Percentiles rank a stretch among this genome's conserved stretches.
Evolutionary conservation across 64 coral and sea anemone genomes (phyloP).

Genomic region (Orbicella faveolata): DNA sequence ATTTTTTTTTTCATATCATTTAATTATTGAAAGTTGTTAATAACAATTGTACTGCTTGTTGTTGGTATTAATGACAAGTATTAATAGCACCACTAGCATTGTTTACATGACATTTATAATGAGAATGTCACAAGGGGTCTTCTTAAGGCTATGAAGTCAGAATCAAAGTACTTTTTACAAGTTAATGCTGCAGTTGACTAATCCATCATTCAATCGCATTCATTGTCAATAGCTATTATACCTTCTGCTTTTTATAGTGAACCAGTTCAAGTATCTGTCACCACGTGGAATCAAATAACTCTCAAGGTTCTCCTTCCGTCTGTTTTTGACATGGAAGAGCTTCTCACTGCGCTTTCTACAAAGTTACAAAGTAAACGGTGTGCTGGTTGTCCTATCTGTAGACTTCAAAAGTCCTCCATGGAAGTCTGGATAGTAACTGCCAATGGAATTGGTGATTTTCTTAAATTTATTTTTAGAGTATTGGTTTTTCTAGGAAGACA

Average conservation of each 20-base stretch:
- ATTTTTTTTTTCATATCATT: no score
- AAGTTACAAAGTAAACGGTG: background rate
- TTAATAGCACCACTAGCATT: no score
- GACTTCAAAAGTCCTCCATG: conserved; percentile 31
- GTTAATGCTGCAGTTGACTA: no score
- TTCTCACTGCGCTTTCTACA: background rate
- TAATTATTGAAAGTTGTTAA: no score
- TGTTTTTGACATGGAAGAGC: conserved; percentile 16
- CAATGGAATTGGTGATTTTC: conserved; percentile 28
- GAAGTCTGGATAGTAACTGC: conserved; percentile 33
- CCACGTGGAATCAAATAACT: conserved; percentile 4
- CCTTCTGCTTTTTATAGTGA: background rate
- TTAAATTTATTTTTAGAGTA: background rate
- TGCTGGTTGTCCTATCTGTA: background rate
- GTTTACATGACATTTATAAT: no score
- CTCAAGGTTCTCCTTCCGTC: conserved; percentile 4
- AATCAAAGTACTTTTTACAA: no score
- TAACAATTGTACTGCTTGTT: no score
- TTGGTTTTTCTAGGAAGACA: background rate
- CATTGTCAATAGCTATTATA: no score
- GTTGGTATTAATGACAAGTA: no score
- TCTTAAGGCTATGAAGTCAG: no score
- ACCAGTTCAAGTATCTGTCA: background rate
- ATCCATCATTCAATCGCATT: no score
- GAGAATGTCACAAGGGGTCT: no score